Evolutionary conservation across 2,113 vertebrate genomes (phyloP).

Genomic region (Phrynocephalus versicolor): DNA sequence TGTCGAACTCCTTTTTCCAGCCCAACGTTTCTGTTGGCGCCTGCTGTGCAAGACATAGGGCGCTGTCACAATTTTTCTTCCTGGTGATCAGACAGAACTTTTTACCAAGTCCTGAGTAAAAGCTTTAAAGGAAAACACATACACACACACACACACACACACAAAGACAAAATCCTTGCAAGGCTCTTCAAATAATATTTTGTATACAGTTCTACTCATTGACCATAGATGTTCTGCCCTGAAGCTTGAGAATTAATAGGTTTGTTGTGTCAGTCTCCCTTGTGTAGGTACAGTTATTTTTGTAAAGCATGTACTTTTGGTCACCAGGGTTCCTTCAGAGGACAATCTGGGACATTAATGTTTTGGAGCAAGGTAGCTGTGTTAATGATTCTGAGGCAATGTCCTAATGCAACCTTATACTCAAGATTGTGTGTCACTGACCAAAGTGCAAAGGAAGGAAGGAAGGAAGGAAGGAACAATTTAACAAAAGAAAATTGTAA

Average conservation of each 20-base stretch:
- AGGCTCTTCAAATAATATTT: conserved; percentile 14
- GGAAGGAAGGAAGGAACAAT: too few species aligned
- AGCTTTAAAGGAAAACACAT: conserved; percentile 5
- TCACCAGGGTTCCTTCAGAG: conserved; percentile 38
- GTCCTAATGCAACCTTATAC: neutral
- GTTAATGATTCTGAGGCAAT: conserved; percentile 2
- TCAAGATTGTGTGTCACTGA: neutral
- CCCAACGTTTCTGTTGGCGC: neutral
- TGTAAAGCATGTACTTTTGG: conserved; percentile 46
- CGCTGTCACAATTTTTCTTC: neutral
- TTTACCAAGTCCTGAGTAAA: neutral
- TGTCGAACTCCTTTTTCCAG: too few species aligned
- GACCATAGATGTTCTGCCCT: conserved; percentile 36
- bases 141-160: too few species aligned
- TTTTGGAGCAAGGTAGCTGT: neutral
- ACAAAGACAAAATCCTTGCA: neutral
- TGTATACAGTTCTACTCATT: neutral
- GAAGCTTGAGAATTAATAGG: conserved; percentile 50
- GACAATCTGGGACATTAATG: conserved; percentile 25
- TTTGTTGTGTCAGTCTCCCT: conserved; percentile 39
- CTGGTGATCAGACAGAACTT: neutral
- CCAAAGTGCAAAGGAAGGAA: neutral
- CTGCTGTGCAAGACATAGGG: neutral
- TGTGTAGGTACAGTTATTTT: conserved; percentile 42
- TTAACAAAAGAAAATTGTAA: too few species aligned